These are phyloP conservation scores for Pyrgilauda ruficollis DNA, from an alignment of 2,113 vertebrate species.

Conservation along the genomic window DNA sequence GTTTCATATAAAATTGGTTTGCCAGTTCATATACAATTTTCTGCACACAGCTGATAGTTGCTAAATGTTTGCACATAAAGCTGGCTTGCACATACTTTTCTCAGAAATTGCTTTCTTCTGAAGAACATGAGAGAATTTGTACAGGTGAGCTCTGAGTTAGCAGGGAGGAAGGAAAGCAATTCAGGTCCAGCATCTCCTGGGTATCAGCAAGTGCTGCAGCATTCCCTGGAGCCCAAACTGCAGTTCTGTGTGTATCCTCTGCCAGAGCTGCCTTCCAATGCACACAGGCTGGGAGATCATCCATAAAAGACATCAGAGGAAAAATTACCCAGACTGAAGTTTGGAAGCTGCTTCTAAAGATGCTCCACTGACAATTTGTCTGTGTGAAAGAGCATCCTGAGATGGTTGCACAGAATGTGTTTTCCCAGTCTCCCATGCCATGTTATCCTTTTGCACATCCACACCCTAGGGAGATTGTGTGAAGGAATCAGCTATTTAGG, in stretches of 20 bases:
- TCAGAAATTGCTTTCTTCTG: not conserved
- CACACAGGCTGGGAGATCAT: not conserved
- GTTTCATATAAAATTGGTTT: not conserved
- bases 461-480: fast-evolving
- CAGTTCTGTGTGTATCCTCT: fast-evolving
- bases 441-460: not conserved
- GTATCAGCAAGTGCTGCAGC: not conserved
- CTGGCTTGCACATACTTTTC: not conserved
- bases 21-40: not conserved
- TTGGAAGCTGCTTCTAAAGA: not conserved
- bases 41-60: not conserved
- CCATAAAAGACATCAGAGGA: not conserved
- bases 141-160: not conserved
- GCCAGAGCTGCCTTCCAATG: not conserved
- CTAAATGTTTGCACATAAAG: not conserved
- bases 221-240: not conserved
- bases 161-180: not conserved
- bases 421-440: fast-evolving
- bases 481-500: not conserved
- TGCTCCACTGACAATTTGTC: not conserved
- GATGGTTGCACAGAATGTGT: not conserved
- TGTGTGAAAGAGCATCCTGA: not conserved
- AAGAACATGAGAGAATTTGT: not conserved
- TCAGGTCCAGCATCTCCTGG: not conserved
- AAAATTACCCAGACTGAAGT: not conserved